Evolutionary conservation across 2,797 vertebrate species (phyloP), one percentile per base, ranked within the genome.

Genomic region (Muscicapa striata): DNA sequence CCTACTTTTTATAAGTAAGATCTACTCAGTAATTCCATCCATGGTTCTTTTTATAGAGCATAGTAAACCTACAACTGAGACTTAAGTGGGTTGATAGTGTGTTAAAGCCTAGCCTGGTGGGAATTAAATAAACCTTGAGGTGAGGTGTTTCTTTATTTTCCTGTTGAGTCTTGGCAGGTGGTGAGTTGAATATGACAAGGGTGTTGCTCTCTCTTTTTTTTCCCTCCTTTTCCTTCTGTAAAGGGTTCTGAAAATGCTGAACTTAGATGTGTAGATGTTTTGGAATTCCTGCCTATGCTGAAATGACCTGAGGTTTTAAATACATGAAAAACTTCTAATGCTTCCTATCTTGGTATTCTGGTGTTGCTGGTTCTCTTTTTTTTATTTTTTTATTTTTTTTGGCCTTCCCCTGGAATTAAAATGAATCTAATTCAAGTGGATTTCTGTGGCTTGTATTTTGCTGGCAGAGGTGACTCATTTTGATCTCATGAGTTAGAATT

Each of bases 401-500:
- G 7, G 0, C 11, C 6, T 48, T n/a, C 8, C 3, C 6, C 10
- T 2, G 2, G 1, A n/a, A 49, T 67, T 40, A 51, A 75, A 90
- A 49, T n/a, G 0, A 52, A 45, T 62, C 30, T 57, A 77, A 34
- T 88, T 84, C 41, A 64, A n/a, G 16, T 89, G 21, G 5, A 24
- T 81, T 89, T 88, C 58, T 83, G 26, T 92, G 45, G 30, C 36
- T 78, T 64, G 29, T 48, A 3, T 89, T 83, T 90, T 82, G 41
- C 66, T 84, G 41, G 52, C 23, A 36, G 41, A 77, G 11, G 18
- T 86, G 54, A 36, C 26, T 88, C n/a, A 21, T 81, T 86, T 88
- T 92, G 57, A 70, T 70, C 52, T 73, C 30, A 43, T 59, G 34
- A 57, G 11, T 72, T 77, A 49, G 23, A 57, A 46, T 63, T 84